A percentile compares a stretch with the other conserved stretches of the same genome.
Conservation (phyloP, 1,140 invertebrate genomes). For the Drosophila baimaii region DNA sequence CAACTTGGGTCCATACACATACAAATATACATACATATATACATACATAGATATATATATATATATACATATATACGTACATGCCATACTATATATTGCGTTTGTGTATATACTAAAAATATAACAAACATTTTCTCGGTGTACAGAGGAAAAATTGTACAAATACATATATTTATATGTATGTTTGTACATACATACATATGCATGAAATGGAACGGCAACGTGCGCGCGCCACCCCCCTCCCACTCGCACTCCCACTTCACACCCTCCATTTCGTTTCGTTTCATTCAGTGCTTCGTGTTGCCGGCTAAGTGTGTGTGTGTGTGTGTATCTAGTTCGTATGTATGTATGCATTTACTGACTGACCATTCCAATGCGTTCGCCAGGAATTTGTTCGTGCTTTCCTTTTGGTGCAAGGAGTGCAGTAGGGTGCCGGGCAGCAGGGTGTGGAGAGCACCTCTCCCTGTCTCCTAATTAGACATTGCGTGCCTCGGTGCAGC, state of each 20-base stretch:
- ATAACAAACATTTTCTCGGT: constrained; percentile 54
- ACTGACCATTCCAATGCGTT: constrained; percentile 54
- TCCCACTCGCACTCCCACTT: constrained; percentile 1
- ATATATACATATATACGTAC: not conserved
- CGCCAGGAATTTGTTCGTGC: constrained; percentile 46
- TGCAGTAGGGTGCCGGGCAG: constrained; percentile 9
- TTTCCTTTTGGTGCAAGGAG: constrained; percentile 2
- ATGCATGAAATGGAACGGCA: constrained; percentile 34
- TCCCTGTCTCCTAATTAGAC: constrained; percentile 38
- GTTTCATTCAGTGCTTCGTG: constrained; percentile 51
- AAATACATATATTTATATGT: constrained; percentile 19
- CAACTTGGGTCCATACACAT: constrained; percentile 32
- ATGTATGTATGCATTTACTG: constrained; percentile 21
- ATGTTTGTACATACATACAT: not conserved
- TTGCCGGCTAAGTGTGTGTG: constrained; percentile 29
- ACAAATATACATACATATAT: constrained; percentile 1
- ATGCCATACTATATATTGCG: constrained; percentile 12
- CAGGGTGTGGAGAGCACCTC: constrained; percentile 12
- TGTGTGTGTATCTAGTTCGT: constrained; percentile 35
- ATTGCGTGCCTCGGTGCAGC: constrained; percentile 39
- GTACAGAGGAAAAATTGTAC: constrained; percentile 52
- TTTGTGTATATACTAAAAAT: constrained; percentile 37
- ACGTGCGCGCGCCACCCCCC: constrained; percentile 46
- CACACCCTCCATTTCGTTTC: constrained; percentile 43
- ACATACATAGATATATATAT: constrained; percentile 20